Evolutionary conservation across 2,797 vertebrate species (phyloP).

Genomic region (Gorsachius magnificus): DNA sequence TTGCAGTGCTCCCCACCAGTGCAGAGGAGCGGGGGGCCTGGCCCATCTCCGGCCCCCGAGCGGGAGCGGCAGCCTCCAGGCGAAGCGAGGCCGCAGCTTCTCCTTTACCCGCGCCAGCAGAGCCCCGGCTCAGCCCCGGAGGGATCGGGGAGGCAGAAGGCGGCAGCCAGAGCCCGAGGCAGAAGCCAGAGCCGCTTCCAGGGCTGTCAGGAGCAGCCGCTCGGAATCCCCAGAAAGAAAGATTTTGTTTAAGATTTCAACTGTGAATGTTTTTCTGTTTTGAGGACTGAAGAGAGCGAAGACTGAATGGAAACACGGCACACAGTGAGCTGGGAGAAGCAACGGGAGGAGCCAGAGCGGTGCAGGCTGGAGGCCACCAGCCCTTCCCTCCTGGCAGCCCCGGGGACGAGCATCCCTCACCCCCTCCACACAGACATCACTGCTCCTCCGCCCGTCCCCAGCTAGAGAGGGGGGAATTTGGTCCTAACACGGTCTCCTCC

Average conservation of each 20-base stretch:
- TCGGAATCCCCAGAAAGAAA: background rate
- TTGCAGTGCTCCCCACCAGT: background rate
- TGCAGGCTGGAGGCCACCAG: background rate
- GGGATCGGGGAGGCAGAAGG: accelerated
- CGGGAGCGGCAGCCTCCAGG: background rate
- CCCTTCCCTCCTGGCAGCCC: background rate
- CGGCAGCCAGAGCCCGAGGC: background rate
- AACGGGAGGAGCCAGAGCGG: accelerated
- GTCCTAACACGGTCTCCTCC: background rate
- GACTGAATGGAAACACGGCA: accelerated
- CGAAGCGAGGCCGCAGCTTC: accelerated
- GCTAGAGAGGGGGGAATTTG: background rate
- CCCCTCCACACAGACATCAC: accelerated
- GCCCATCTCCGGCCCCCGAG: background rate
- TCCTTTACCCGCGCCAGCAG: background rate
- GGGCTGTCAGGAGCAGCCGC: background rate
- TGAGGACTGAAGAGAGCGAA: background rate
- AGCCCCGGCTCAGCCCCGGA: background rate
- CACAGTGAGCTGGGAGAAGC: background rate
- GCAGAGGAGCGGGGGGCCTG: background rate
- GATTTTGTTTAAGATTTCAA: background rate
- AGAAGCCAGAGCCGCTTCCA: background rate
- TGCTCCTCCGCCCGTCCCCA: background rate
- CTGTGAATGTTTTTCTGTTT: accelerated
- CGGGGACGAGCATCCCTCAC: background rate